phyloP scores from a whole-genome alignment of 2,113 vertebrate species.

The Mormyrus lacerda region DNA sequence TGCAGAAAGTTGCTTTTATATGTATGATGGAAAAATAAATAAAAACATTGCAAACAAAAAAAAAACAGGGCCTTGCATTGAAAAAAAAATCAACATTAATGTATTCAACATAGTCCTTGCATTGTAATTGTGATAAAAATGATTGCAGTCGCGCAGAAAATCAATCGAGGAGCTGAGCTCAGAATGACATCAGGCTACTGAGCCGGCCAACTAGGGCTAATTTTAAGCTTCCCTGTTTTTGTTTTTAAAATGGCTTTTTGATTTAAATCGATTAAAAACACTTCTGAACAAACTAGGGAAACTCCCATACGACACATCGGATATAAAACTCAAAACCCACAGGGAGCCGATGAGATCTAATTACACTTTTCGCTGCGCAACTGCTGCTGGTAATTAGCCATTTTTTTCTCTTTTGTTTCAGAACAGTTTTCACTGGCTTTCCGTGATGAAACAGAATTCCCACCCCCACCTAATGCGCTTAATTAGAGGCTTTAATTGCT shows the following conservation, averaged over 20 bases:
- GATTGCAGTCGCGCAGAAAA: not conserved
- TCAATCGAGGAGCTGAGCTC: not conserved
- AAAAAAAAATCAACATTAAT: not conserved
- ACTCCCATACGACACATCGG: not conserved
- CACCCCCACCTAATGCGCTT: not conserved
- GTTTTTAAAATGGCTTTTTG: not conserved
- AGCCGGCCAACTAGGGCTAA: not conserved
- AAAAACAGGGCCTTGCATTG: not conserved
- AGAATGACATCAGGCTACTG: not conserved
- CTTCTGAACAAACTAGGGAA: not conserved
- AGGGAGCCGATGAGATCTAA: not conserved
- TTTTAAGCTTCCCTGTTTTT: not conserved
- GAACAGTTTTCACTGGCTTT: not conserved
- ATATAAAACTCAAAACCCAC: not conserved
- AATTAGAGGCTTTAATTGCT: not conserved
- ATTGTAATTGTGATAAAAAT: not conserved
- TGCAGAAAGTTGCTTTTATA: not conserved
- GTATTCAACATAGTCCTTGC: not conserved
- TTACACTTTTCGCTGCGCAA: not conserved
- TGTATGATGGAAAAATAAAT: not conserved
- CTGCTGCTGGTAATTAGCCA: not conserved
- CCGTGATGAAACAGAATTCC: not conserved
- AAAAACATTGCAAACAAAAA: not conserved
- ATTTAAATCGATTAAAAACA: conserved; percentile 2
- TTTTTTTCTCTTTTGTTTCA: not conserved